A percentile compares a stretch with the other conserved stretches of the same genome.
Evolutionary conservation across 2,888 invertebrate genomes (phyloP).

Genomic region (Linyphia triangularis): DNA sequence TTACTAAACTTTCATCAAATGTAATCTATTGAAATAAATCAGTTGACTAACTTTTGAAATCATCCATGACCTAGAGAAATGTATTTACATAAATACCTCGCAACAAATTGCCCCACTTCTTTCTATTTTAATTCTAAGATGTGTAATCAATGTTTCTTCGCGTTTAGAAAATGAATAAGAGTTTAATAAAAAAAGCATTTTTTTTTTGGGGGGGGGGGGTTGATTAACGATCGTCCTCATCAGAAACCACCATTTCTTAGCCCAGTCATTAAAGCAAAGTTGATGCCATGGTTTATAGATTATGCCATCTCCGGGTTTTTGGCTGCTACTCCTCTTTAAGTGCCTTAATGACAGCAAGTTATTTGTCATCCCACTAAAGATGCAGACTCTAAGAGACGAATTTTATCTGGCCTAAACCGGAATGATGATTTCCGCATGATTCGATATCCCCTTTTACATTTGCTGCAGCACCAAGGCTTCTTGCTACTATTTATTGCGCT

Average conservation of each 20-base stretch:
- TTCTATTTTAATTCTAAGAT: conserved; percentile 47
- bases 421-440: conserved; percentile 36
- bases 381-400: conserved; percentile 7
- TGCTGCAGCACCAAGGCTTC: background rate
- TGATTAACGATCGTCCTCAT: conserved; percentile 71
- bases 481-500: conserved; percentile 2
- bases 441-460: background rate
- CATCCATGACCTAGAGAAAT: background rate
- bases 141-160: conserved; percentile 61
- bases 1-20: background rate
- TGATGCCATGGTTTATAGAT: conserved; percentile 52
- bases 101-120: conserved; percentile 47
- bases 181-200: conserved; percentile 14
- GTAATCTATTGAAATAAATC: background rate
- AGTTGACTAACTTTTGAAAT: too few relatives aligned
- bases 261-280: conserved; percentile 58
- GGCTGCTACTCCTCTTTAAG: conserved; percentile 56
- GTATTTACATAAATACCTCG: background rate
- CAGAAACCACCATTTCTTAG: conserved; percentile 51
- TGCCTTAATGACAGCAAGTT: conserved; percentile 65
- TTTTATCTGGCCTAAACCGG: conserved; percentile 35
- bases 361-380: conserved; percentile 49
- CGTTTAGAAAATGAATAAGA: conserved; percentile 36
- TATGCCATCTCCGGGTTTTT: conserved; percentile 59
- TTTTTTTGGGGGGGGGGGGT: conserved; percentile 6